These are phyloP conservation scores for Dermolepida albohirtum DNA, from an alignment of 2,888 invertebrate species.

Conservation along the genomic window DNA sequence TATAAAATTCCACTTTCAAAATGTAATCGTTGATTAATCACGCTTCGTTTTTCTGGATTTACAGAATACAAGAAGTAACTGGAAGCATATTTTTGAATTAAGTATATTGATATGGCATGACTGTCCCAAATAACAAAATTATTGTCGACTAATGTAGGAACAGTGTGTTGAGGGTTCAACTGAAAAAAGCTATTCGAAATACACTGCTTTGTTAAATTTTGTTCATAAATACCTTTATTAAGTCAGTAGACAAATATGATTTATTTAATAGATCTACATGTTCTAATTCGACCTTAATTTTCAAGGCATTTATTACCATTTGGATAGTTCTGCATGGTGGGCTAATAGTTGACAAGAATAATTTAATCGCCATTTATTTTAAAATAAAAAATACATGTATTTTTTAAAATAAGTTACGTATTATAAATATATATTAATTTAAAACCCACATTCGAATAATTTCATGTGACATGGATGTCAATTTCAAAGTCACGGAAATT, in stretches of 20 bases:
- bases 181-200: slow-evolving; percentile 45
- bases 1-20: slow-evolving; percentile 69
- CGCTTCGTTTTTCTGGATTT: slow-evolving; percentile 66
- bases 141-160: slow-evolving; percentile 71
- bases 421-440: no score
- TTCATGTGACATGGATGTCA: no score
- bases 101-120: slow-evolving; percentile 66
- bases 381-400: not conserved
- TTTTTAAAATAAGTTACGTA: slow-evolving; percentile 9
- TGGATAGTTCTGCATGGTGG: slow-evolving; percentile 69
- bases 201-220: not conserved
- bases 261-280: slow-evolving; percentile 65
- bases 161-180: slow-evolving; percentile 70
- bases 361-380: slow-evolving; percentile 37
- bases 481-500: no score
- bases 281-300: slow-evolving; percentile 64
- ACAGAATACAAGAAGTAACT: slow-evolving; percentile 68
- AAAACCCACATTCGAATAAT: no score
- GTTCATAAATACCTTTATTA: slow-evolving; percentile 61
- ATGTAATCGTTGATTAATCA: slow-evolving; percentile 68
- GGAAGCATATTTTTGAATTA: slow-evolving; percentile 55
- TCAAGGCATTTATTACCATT: slow-evolving; percentile 67
- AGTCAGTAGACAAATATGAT: slow-evolving; percentile 63
- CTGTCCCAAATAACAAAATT: slow-evolving; percentile 68
- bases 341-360: slow-evolving; percentile 62